Evolutionary conservation across 1,140 invertebrate species (phyloP), one percentile per base, ranked within the genome.

Genomic region (Anastatus disparis): DNA sequence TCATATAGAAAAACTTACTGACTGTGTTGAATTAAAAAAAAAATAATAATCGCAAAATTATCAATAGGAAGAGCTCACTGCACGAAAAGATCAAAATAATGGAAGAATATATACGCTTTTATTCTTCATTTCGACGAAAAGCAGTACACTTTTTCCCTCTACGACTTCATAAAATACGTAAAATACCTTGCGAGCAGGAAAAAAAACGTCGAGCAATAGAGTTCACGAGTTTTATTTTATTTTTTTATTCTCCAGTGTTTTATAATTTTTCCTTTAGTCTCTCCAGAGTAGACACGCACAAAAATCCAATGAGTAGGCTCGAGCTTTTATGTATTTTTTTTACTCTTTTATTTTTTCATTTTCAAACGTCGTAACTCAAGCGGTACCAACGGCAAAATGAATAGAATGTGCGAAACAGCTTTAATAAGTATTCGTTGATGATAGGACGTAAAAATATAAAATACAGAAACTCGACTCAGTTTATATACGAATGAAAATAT

Each of bases 331-430:
- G n/a, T n/a, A n/a, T n/a, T n/a, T n/a, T n/a, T n/a, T n/a, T n/a
- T n/a, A n/a, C n/a, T 48, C 63, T 65, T 65, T 65, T 53, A 67
- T 58, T 67, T n/a, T n/a, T 67, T 67, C 53, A 67, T 58, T 67
- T 67, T 13, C 40, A 58, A 67, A 56, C 26, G 3, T 15, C 40
- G 64, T 67, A 58, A 67, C 64, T 56, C 50, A 56, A 13, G 50
- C 24, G 64, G n/a, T n/a, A n/a, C 22, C 35, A n/a, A 2, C 59
- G 35, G 10, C 31, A 26, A 66, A 66, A 56, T 66, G 64, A 66
- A 66, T 55, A 50, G 48, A 10, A 46, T 46, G 13, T 12, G 48
- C 26, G 31, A 22, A 22, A 50, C 20, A 64, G 52, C 53, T 3
- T n/a, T n/a, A n/a, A n/a, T n/a, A 31, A 58, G 44, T 13, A 59